These are phyloP conservation scores for Ptychobarbus kaznakovi DNA, from an alignment of 2,797 vertebrate genomes.

Conservation along the genomic window DNA sequence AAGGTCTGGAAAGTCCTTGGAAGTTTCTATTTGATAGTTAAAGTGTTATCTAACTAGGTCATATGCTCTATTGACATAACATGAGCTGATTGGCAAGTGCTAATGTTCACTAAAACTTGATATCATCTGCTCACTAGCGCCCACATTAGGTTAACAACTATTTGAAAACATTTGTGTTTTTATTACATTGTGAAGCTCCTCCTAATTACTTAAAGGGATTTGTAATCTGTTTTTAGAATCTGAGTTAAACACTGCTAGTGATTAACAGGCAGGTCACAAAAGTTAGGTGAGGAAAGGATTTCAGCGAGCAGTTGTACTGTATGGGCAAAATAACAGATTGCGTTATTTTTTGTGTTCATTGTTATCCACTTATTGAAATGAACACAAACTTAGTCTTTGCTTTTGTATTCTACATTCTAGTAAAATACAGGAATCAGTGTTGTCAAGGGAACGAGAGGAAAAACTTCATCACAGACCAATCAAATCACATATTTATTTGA, in stretches of 20 bases:
- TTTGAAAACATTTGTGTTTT: neutral
- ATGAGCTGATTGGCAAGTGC: neutral
- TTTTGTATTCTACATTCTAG: neutral
- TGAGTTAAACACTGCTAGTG: neutral
- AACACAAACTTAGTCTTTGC: neutral
- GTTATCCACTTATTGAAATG: neutral
- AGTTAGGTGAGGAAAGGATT: neutral
- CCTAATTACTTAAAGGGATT: constrained; percentile 24
- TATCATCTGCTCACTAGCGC: neutral
- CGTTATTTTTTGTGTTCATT: neutral
- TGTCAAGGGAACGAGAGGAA: neutral
- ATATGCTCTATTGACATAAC: neutral
- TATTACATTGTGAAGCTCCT: neutral
- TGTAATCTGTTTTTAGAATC: constrained; percentile 10
- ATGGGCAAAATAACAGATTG: neutral
- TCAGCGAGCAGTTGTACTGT: neutral
- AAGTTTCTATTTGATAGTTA: neutral
- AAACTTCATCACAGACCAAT: neutral
- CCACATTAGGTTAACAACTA: neutral
- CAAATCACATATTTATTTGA: neutral
- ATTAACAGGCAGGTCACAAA: too few species aligned
- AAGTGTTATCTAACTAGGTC: neutral
- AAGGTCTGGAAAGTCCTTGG: neutral
- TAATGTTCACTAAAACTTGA: neutral
- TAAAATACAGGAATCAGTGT: neutral